A percentile compares a stretch with the other conserved stretches of the same genome.
These are phyloP conservation scores for Meta bourneti DNA, from an alignment of 2,888 invertebrate genomes.

Conservation along the genomic window DNA sequence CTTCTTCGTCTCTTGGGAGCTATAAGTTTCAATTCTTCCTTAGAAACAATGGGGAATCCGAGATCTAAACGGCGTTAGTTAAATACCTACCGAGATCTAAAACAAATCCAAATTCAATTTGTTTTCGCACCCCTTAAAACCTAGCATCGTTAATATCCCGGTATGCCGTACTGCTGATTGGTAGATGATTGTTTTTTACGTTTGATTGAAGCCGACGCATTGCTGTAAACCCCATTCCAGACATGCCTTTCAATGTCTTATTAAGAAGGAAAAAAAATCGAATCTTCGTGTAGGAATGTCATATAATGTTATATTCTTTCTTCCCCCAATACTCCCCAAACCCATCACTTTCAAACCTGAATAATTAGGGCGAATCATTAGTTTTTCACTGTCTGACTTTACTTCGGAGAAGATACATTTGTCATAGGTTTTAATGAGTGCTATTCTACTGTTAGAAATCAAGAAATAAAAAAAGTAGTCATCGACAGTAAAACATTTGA, in stretches of 20 bases:
- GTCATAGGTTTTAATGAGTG: background rate
- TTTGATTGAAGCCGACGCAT: conserved; percentile 54
- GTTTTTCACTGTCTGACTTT: background rate
- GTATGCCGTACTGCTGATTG: conserved; percentile 60
- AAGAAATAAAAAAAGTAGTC: background rate
- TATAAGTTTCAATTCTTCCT: too few species aligned
- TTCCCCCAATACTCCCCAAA: background rate
- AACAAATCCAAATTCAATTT: conserved; percentile 1
- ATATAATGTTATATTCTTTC: conserved; percentile 3
- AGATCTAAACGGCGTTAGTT: background rate
- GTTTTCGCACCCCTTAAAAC: background rate
- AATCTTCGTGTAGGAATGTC: conserved; percentile 40
- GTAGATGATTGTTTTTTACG: conserved; percentile 56
- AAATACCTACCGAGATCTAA: background rate
- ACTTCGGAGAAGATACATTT: background rate
- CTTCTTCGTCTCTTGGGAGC: too few species aligned
- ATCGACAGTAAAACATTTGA: too few species aligned
- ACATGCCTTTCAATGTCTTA: conserved; percentile 46
- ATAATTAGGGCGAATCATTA: conserved; percentile 27
- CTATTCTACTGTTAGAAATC: background rate
- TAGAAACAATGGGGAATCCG: background rate
- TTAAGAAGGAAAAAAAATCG: background rate
- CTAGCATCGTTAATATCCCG: conserved; percentile 22
- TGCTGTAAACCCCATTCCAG: conserved; percentile 43
- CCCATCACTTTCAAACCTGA: background rate